Conservation (phyloP, 2,888 invertebrate species). For the Tuberolachnus salignus region DNA sequence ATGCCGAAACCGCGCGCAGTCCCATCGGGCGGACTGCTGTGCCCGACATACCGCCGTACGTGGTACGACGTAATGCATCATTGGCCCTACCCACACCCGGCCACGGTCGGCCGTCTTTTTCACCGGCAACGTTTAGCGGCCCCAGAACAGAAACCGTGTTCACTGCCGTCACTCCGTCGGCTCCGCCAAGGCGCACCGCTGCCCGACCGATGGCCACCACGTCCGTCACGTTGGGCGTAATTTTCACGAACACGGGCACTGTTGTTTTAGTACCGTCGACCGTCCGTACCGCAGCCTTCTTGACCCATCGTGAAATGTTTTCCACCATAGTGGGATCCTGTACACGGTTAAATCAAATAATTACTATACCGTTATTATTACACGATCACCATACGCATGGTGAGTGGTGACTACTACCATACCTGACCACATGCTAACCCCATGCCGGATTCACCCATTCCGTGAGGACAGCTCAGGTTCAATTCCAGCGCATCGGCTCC, state of each 20-base stretch:
- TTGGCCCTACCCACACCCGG: constrained; percentile 76
- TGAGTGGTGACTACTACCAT: constrained; percentile 40
- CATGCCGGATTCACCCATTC: constrained; percentile 99
- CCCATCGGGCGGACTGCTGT: constrained; percentile 96
- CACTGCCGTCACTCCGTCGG: constrained; percentile 94
- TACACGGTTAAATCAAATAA: constrained; percentile 58
- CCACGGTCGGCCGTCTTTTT: constrained; percentile 87
- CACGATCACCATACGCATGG: background rate
- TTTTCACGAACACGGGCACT: constrained; percentile 95
- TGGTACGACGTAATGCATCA: constrained; percentile 69
- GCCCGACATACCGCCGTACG: constrained; percentile 92
- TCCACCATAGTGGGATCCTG: constrained; percentile 85
- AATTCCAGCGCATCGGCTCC: constrained; percentile 95
- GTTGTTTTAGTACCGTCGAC: background rate
- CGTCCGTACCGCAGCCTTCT: constrained; percentile 71
- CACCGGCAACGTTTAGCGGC: constrained; percentile 78
- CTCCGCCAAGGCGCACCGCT: constrained; percentile 77
- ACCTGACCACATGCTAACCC: constrained; percentile 97
- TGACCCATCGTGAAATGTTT: constrained; percentile 90
- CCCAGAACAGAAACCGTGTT: constrained; percentile 97
- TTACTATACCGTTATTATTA: too few relatives aligned
- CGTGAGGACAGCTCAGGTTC: constrained; percentile 97
- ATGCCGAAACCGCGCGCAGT: constrained; percentile 85
- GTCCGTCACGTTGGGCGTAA: constrained; percentile 97
- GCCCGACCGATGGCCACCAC: constrained; percentile 88